Evolutionary conservation across 2,888 invertebrate genomes (phyloP).

Genomic region (Drosophila mimetica): DNA sequence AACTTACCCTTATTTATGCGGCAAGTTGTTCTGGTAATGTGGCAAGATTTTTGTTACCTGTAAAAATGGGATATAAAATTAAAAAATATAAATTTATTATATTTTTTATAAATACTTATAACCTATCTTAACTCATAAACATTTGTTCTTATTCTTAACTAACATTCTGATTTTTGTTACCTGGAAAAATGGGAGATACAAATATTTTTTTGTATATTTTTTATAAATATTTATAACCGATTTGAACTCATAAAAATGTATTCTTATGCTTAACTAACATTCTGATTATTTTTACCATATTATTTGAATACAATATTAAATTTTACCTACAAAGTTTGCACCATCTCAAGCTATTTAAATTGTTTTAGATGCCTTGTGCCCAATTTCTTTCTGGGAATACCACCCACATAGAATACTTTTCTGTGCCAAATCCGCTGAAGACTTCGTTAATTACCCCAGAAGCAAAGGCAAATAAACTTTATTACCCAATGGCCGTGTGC

Average conservation of each 20-base stretch:
- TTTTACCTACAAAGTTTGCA: too few species aligned
- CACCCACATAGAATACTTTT: constrained; percentile 16
- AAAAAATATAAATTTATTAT: not conserved
- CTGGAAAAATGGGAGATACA: too few species aligned
- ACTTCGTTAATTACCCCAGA: constrained; percentile 22
- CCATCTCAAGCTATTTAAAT: not conserved
- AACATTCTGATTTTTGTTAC: too few species aligned
- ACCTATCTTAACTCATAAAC: too few species aligned
- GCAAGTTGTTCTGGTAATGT: constrained; percentile 3
- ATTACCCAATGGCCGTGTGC: constrained; percentile 41
- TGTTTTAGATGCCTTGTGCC: not conserved
- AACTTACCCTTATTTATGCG: constrained; percentile 34
- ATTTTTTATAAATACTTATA: not conserved
- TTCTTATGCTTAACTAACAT: too few species aligned
- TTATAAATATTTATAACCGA: too few species aligned
- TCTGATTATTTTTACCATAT: too few species aligned
- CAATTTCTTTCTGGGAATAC: constrained; percentile 13
- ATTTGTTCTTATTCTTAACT: too few species aligned
- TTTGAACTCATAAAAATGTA: too few species aligned
- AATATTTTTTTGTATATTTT: too few species aligned
- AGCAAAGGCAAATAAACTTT: constrained; percentile 36
- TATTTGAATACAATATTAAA: too few species aligned
- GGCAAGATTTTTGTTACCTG: constrained; percentile 13
- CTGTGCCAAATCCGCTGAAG: constrained; percentile 12
- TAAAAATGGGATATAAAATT: not conserved